Percentiles rank a stretch among this genome's conserved stretches.
Conservation (phyloP, 2,888 invertebrate species). For the Axea sp. region DNA sequence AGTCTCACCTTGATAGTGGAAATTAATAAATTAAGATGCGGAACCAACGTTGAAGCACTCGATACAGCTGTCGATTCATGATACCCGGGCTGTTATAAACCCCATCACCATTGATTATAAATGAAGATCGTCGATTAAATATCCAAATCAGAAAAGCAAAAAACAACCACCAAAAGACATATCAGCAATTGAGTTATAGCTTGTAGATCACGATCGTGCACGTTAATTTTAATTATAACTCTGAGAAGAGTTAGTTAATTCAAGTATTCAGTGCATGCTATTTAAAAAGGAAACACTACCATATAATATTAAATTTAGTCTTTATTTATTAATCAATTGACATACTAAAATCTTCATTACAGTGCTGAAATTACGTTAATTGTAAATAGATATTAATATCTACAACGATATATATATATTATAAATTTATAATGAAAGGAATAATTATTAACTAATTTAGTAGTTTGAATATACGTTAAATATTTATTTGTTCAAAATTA, state of each 20-base stretch:
- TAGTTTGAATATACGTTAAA: too few species aligned
- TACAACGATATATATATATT: constrained; percentile 6
- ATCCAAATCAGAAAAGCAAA: constrained; percentile 62
- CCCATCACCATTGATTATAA: constrained; percentile 56
- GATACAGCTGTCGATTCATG: constrained; percentile 75
- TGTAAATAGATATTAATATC: too few species aligned
- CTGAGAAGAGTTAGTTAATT: constrained; percentile 47
- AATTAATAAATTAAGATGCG: constrained; percentile 86
- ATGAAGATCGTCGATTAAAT: constrained; percentile 64
- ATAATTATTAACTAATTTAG: constrained; percentile 13
- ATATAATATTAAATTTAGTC: constrained; percentile 8
- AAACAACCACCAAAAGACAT: constrained; percentile 56
- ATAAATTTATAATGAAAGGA: constrained; percentile 5
- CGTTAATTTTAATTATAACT: constrained; percentile 35
- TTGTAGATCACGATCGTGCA: constrained; percentile 35
- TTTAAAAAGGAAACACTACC: constrained; percentile 17
- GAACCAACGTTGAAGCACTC: constrained; percentile 81
- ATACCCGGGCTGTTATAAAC: constrained; percentile 73
- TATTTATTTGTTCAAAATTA: too few species aligned
- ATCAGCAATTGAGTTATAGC: constrained; percentile 48
- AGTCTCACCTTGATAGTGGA: constrained; percentile 86
- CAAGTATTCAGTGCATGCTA: constrained; percentile 41
- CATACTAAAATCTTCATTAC: constrained; percentile 22
- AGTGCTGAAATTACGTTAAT: constrained; percentile 46
- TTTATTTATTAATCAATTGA: constrained; percentile 28